phyloP scores from a whole-genome alignment of 2,797 vertebrate species.

The Brachyrhaphis roseni region DNA sequence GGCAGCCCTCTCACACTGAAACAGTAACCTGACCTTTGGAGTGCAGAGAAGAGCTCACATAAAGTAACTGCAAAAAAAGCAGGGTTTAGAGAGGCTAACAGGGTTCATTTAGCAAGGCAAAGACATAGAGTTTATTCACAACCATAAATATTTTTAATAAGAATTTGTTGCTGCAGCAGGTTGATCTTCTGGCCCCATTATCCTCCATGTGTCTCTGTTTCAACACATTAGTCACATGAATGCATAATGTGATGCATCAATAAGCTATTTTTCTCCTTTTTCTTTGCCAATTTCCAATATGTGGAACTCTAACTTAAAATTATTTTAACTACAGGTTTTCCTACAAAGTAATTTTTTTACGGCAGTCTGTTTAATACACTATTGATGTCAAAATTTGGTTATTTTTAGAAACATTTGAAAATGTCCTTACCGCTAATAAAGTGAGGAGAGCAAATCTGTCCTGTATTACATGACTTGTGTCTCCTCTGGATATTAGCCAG shows the following conservation, averaged over 20 bases:
- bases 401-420: no score
- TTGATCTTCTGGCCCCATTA: neutral
- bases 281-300: neutral
- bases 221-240: neutral
- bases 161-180: neutral
- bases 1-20: neutral
- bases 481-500: no score
- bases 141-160: neutral
- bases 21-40: neutral
- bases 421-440: no score
- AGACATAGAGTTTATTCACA: neutral
- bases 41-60: neutral
- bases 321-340: no score
- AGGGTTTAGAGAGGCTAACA: neutral
- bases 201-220: neutral
- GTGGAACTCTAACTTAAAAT: neutral
- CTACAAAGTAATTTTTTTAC: no score
- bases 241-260: neutral
- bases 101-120: neutral
- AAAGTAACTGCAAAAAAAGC: neutral
- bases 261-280: neutral
- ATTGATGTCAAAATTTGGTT: no score
- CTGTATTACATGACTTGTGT: no score
- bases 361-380: no score
- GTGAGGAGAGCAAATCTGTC: no score